These are phyloP conservation scores for Gasterosteus nipponicus DNA, from an alignment of 2,113 vertebrate species.

Conservation along the genomic window DNA sequence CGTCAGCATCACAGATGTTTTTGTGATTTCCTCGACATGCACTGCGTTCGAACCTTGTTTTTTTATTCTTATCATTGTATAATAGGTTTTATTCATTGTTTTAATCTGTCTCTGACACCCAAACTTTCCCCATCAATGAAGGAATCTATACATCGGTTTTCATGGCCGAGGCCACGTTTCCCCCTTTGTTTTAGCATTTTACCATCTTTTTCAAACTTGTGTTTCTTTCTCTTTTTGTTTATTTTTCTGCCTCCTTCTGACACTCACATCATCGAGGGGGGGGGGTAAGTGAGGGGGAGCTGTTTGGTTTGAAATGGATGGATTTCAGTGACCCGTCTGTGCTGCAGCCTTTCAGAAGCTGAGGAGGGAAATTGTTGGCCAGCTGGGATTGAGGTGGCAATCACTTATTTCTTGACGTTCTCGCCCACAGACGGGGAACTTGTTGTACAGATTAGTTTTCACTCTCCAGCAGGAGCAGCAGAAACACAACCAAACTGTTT, in stretches of 20 bases:
- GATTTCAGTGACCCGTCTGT: slow-evolving; percentile 30
- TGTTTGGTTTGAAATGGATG: slow-evolving; percentile 61
- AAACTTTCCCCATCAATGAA: no score
- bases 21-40: no score
- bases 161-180: no score
- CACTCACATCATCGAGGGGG: slow-evolving; percentile 41
- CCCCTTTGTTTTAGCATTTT: no score
- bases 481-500: no score
- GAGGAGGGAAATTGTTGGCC: slow-evolving; percentile 47
- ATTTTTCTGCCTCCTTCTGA: slow-evolving; percentile 36
- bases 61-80: no score
- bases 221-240: slow-evolving; percentile 41
- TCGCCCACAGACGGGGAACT: slow-evolving; percentile 41
- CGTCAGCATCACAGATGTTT: no score
- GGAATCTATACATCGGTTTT: no score
- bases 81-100: no score
- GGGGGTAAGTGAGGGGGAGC: no score
- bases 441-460: slow-evolving; percentile 49
- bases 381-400: slow-evolving; percentile 53
- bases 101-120: no score
- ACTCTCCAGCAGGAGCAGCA: not conserved
- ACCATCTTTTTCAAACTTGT: slow-evolving; percentile 36
- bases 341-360: slow-evolving; percentile 10
- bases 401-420: slow-evolving; percentile 58
- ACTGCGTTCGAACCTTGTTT: no score